Evolutionary conservation across 2,888 invertebrate species (phyloP).

Genomic region (Drosophila paramelanica): DNA sequence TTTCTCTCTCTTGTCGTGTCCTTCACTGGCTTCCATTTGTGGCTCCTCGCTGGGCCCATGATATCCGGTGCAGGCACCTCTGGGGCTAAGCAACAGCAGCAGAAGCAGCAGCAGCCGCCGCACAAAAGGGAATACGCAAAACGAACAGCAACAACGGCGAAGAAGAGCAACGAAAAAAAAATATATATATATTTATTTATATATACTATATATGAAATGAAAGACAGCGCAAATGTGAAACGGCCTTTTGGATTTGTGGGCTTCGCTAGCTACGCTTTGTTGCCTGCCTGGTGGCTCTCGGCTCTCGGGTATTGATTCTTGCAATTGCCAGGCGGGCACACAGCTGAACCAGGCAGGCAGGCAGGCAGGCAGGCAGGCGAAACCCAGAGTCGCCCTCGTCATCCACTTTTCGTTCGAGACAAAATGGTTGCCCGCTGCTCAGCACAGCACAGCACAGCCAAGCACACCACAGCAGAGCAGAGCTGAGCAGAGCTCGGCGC

Average conservation of each 20-base stretch:
- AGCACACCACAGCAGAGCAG: too few species aligned
- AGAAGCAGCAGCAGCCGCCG: conserved; percentile 26
- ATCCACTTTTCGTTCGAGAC: conserved; percentile 59
- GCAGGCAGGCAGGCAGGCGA: conserved; percentile 22
- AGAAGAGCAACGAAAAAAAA: conserved; percentile 7
- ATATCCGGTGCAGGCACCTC: conserved; percentile 66
- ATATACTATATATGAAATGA: conserved; percentile 10
- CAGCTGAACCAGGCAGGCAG: conserved; percentile 34
- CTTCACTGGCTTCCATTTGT: conserved; percentile 56
- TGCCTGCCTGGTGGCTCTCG: conserved; percentile 50
- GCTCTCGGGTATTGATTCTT: conserved; percentile 70
- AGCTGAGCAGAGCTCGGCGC: conserved; percentile 4
- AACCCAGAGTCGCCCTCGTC: conserved; percentile 53
- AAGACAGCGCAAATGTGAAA: conserved; percentile 34
- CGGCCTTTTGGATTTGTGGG: conserved; percentile 64
- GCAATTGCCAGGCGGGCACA: conserved; percentile 33
- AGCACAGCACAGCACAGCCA: not conserved
- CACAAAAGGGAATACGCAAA: conserved; percentile 53
- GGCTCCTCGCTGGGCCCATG: conserved; percentile 58
- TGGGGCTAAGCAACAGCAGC: conserved; percentile 43
- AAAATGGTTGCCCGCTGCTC: conserved; percentile 69
- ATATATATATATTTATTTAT: not conserved
- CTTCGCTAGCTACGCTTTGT: conserved; percentile 73
- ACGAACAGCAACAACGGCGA: not conserved
- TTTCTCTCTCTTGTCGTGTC: conserved; percentile 58